A percentile compares a stretch with the other conserved stretches of the same genome.
Evolutionary conservation across 23 tunicate species (phyloP).

Genomic region (Aplidium turbinatum): DNA sequence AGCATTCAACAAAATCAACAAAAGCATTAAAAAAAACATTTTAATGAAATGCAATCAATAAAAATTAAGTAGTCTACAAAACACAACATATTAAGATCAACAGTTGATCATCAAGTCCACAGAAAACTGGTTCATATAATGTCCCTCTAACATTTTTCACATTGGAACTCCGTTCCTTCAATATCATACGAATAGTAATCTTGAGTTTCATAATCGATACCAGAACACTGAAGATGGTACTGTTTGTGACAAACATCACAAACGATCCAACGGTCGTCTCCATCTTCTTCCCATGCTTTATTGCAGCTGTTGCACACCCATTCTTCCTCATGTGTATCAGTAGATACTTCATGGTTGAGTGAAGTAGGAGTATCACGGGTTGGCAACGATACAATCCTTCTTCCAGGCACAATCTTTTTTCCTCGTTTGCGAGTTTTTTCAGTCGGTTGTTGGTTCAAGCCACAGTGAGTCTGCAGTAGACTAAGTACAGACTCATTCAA

Average conservation of each 20-base stretch:
- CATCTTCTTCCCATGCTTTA: slow-evolving; percentile 5
- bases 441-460: not conserved
- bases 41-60: too few species aligned
- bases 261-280: slow-evolving; percentile 22
- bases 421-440: slow-evolving; percentile 3
- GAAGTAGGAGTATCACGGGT: not conserved
- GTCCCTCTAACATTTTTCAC: not conserved
- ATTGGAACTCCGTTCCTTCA: slow-evolving; percentile 4
- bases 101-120: too few species aligned
- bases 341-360: not conserved
- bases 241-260: slow-evolving; percentile 1
- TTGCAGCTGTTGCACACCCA: slow-evolving; percentile 16
- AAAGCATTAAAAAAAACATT: too few species aligned
- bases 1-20: too few species aligned
- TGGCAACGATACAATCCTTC: not conserved
- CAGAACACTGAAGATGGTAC: slow-evolving; percentile 18
- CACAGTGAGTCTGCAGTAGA: slow-evolving; percentile 3
- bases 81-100: too few species aligned
- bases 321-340: not conserved
- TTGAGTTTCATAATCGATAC: not conserved
- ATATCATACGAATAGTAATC: slow-evolving; percentile 2
- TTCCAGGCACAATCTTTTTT: not conserved
- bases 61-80: too few species aligned
- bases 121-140: too few species aligned
- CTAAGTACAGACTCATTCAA: not conserved